These are phyloP conservation scores for Pomphorhynchus laevis DNA, from an alignment of 1,140 invertebrate genomes.

Conservation along the genomic window DNA sequence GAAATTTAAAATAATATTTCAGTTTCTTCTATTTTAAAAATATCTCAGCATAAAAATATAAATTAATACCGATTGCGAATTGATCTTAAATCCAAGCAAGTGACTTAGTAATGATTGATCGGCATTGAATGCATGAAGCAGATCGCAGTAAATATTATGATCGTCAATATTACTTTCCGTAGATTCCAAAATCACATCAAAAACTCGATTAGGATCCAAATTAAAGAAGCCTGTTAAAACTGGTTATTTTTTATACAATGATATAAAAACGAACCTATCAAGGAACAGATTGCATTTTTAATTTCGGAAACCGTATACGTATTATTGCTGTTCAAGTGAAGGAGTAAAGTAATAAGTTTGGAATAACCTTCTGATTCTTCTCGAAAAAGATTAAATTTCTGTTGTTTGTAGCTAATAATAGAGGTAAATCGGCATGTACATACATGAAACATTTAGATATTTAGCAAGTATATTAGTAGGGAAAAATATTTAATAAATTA, in stretches of 20 bases:
- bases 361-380: constrained; percentile 97
- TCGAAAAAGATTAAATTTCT: constrained; percentile 83
- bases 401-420: constrained; percentile 64
- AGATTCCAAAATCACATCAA: constrained; percentile 74
- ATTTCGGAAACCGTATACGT: constrained; percentile 15
- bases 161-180: constrained; percentile 45
- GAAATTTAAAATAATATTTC: too few species aligned
- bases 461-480: not conserved
- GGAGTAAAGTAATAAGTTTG: constrained; percentile 74
- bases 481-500: not conserved
- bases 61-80: too few species aligned
- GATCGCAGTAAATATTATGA: constrained; percentile 16
- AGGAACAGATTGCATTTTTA: constrained; percentile 18
- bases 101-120: constrained; percentile 39
- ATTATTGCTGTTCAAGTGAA: constrained; percentile 26
- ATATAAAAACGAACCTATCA: constrained; percentile 10
- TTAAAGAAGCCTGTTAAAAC: constrained; percentile 56
- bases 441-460: not conserved
- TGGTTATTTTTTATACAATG: not conserved
- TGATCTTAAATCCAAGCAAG: constrained; percentile 69
- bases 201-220: constrained; percentile 76
- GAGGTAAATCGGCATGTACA: constrained; percentile 7
- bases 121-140: constrained; percentile 25
- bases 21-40: too few species aligned
- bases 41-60: too few species aligned